These are phyloP conservation scores for Cydia strobilella DNA, from an alignment of 1,140 invertebrate genomes.

Conservation along the genomic window DNA sequence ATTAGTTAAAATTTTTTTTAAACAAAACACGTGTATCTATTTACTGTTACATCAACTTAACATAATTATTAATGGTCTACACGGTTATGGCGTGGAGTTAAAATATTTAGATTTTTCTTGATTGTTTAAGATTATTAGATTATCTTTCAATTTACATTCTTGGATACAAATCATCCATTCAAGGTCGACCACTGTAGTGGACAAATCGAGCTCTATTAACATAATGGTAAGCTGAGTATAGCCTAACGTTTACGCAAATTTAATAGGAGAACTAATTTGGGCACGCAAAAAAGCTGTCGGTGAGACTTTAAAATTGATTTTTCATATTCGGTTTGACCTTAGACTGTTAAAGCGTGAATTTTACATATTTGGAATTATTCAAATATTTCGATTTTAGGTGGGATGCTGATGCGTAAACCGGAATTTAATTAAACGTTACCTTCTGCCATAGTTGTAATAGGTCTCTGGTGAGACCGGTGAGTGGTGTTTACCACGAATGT, in stretches of 20 bases:
- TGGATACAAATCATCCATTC: constrained; percentile 1
- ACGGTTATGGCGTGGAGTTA: neutral
- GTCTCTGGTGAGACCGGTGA: no score
- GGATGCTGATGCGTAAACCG: neutral
- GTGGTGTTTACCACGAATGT: no score
- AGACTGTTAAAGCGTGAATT: neutral
- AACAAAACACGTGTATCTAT: neutral
- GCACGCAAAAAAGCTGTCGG: constrained; percentile 11
- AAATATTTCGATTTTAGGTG: neutral
- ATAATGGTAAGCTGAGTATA: constrained; percentile 20
- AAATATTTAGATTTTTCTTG: neutral
- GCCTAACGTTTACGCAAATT: constrained; percentile 25
- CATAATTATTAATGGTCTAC: neutral
- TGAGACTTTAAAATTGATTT: constrained; percentile 2
- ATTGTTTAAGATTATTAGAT: constrained; percentile 6
- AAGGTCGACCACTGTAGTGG: constrained; percentile 24
- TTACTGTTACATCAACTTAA: neutral
- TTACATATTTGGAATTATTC: neutral
- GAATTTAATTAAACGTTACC: neutral
- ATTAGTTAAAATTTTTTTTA: neutral
- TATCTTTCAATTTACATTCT: constrained; percentile 13
- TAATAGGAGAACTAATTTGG: neutral
- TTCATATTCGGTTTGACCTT: neutral
- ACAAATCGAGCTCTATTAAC: constrained; percentile 19
- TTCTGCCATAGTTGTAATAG: neutral